Evolutionary conservation across 2,113 vertebrate genomes (phyloP), one percentile per base, ranked within the genome.

Genomic region (Xiphophorus couchianus): DNA sequence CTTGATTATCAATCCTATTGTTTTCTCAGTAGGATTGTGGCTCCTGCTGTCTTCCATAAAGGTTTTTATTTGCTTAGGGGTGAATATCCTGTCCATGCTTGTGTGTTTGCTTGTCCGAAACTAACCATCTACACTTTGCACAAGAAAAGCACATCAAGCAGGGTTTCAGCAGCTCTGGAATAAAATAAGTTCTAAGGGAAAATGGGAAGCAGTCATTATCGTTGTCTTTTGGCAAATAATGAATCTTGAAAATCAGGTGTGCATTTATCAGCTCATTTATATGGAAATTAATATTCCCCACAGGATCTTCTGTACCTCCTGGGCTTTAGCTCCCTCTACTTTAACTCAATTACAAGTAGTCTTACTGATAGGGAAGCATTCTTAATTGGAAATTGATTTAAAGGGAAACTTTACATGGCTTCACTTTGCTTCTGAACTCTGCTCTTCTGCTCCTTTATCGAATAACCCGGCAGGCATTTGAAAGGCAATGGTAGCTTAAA

Each of bases 351-450:
- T 91, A 89, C 69, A 61, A 76, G 71, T 80, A 76, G 72, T 73
- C 66, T 35, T 30, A 62, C 76, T 39, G 69, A 87, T 81, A 79
- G 71, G 62, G 70, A 82, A 71, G 15, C 82, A 83, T 90, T 78
- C 81, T 77, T 88, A 93, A 91, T 93, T 84, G 80, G 84, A 84
- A 88, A 93, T 90, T 88, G 88, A 93, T 93, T 89, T 85, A 89
- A 89, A 72, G 86, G 72, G 77, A 65, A 58, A 82, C 81, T 80
- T 85, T 85, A 77, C 75, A 71, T 82, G 61, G 29, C 63, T 78
- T 84, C 69, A 76, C 69, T 81, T 77, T 85, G 77, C 84, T 73
- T 80, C 44, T 76, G 48, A 84, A 79, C 71, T 74, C 84, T 80
- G 73, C 74, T 73, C 35, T 58, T 83, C 28, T 84, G 71, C 75